Conservation (phyloP, 2,797 vertebrate species). For the Melanotaenia nigrans region DNA sequence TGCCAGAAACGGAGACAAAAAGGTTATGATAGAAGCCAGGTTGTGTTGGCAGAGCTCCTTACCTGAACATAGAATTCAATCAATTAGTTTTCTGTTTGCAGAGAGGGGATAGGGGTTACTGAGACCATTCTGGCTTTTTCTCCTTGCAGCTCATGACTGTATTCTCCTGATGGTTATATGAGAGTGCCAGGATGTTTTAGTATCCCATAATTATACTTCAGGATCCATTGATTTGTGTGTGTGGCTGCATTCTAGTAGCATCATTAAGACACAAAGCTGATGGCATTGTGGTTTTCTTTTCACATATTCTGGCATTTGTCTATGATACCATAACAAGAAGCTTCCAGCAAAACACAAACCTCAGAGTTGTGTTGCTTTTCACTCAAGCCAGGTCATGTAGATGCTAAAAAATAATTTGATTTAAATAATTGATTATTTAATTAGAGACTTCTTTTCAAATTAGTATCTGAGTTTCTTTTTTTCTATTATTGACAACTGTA, state of each 20-base stretch:
- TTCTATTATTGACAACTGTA: background rate
- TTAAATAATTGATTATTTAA: background rate
- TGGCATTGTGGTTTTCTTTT: conserved; percentile 43
- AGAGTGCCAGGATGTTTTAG: conserved; percentile 65
- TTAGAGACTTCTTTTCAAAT: no score
- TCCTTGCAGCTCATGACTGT: conserved; percentile 46
- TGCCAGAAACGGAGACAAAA: conserved; percentile 74
- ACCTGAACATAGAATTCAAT: conserved; percentile 72
- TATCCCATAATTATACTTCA: conserved; percentile 69
- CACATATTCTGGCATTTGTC: conserved; percentile 45
- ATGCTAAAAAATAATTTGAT: conserved; percentile 5
- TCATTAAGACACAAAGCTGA: conserved; percentile 55
- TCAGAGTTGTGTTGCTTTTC: conserved; percentile 27
- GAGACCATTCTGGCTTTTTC: conserved; percentile 64
- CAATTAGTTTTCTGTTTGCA: conserved; percentile 68
- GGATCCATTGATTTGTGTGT: conserved; percentile 70
- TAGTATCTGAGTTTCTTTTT: background rate
- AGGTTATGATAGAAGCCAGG: conserved; percentile 73
- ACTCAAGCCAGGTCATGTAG: conserved; percentile 9
- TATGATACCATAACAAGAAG: conserved; percentile 15
- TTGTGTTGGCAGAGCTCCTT: conserved; percentile 73
- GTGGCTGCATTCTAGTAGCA: conserved; percentile 61
- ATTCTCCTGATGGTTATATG: conserved; percentile 56
- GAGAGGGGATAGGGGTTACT: conserved; percentile 60
- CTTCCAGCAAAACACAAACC: conserved; percentile 30